Base-by-base conservation (phyloP, 2,113 vertebrate species). In the Actenoides hombroni region DNA sequence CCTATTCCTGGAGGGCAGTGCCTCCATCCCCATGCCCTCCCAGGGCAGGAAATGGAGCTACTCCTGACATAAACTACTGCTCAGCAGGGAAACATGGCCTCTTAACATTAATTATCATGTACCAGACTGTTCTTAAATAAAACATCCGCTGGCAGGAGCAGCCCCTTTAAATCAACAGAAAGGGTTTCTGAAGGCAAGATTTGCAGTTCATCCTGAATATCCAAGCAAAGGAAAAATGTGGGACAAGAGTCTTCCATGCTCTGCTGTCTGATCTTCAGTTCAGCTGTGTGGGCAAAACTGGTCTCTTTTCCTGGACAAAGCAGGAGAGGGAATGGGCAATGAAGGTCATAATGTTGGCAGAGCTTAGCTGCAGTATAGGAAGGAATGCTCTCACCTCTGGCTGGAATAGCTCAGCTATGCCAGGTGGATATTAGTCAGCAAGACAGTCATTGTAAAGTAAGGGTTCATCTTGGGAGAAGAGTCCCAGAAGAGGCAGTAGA, bases 71-170 rank as follows among this genome's bases (percentile, higher is more conserved):
- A 87, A 95, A 61, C 84, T 92, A 51, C 93, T 73, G 67, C 89
- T 94, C 89, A 94, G 53, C 88, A 88, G 94, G 80, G 84, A 93
- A 96, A 94, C 28, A 42, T 56, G 83, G 79, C 73, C 86, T 90
- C 86, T 90, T 93, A 93, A 81, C 57, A 84, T 95, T 86, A 92
- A 95, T 92, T 95, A 82, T 33, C 0, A 0, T 86, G 53, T 64
- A 76, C 81, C 74, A 96, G 74, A 92, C 70, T 93, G 49, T 78
- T 90, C 77, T 83, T 92, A 93, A 96, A 93, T 84, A 92, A 93
- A 95, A 82, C 54, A 92, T 91, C 88, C 9, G 13, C 49, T 83
- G 76, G 46, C 60, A 93, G 76, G 15, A 94, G 68, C 25, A 88
- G 37, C 68, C n/a, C 49, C 82, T 96, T 94, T 51, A 93, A 80